Evolutionary conservation across 2,888 invertebrate genomes (phyloP).

Genomic region (Herminia tarsipennalis): DNA sequence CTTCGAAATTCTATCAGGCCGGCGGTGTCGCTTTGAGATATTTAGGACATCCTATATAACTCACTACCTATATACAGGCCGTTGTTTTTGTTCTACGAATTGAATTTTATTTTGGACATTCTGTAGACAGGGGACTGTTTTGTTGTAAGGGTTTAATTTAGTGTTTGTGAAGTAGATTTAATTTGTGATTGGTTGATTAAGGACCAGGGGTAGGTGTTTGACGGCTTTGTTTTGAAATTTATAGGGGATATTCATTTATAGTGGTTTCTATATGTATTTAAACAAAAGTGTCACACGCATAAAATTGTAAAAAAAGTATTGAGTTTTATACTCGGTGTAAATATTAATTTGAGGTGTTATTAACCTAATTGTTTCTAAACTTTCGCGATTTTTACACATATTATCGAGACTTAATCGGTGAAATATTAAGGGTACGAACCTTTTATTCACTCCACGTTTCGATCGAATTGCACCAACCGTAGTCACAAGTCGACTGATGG

Average conservation of each 20-base stretch:
- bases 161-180: constrained; percentile 11
- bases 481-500: too few species aligned
- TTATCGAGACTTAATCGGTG: too few species aligned
- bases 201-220: not conserved
- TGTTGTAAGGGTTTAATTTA: constrained; percentile 14
- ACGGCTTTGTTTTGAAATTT: not conserved
- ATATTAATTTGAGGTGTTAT: too few species aligned
- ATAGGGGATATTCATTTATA: not conserved
- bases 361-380: too few species aligned
- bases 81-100: constrained; percentile 18
- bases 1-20: constrained; percentile 52
- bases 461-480: too few species aligned
- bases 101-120: constrained; percentile 15
- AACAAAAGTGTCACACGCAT: too few species aligned
- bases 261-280: too few species aligned
- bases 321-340: too few species aligned
- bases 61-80: constrained; percentile 3
- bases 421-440: too few species aligned
- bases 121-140: not conserved
- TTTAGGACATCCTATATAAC: constrained; percentile 31
- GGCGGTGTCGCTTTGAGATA: constrained; percentile 37
- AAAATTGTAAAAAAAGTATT: too few species aligned
- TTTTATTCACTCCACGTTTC: too few species aligned
- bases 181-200: constrained; percentile 3
- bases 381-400: too few species aligned